Conservation (phyloP, 2,113 vertebrate genomes). For the Octodon degus region DNA sequence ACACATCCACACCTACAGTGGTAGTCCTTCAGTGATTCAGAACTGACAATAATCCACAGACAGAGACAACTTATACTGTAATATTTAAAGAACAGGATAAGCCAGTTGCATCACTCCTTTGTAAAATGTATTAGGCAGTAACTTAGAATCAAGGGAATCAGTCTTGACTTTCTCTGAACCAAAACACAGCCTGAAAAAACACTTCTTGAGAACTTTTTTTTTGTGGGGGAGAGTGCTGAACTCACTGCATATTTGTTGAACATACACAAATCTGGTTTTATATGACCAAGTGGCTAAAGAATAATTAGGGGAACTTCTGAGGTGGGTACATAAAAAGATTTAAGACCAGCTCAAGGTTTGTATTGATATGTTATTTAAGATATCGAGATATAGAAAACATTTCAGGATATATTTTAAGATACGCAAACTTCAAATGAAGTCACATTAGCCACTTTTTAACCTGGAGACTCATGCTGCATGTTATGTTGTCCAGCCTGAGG, state of each 20-base stretch:
- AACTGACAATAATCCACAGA: neutral
- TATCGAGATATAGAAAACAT: slow-evolving; percentile 54
- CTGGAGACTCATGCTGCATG: neutral
- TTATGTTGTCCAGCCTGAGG: neutral
- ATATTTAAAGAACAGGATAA: neutral
- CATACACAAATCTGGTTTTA: slow-evolving; percentile 46
- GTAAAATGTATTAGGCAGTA: slow-evolving; percentile 9
- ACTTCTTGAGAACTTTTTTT: slow-evolving; percentile 2
- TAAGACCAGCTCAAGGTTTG: neutral
- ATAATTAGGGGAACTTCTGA: neutral
- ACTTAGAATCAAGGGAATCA: slow-evolving; percentile 44
- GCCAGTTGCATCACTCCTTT: neutral
- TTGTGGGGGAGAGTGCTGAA: neutral
- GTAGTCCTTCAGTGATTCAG: neutral
- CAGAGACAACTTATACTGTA: neutral
- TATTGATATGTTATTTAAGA: slow-evolving; percentile 41
- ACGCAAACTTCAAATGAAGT: neutral
- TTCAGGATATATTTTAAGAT: neutral
- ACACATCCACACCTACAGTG: neutral
- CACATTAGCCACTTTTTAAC: neutral
- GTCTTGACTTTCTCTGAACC: slow-evolving; percentile 52
- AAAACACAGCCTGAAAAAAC: slow-evolving; percentile 42
- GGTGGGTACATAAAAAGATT: slow-evolving; percentile 29
- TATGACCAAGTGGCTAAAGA: neutral
- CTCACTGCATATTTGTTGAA: slow-evolving; percentile 27